Percentiles rank a stretch among this genome's conserved stretches.
These are phyloP conservation scores for Nicator chloris DNA, from an alignment of 2,113 vertebrate genomes.

Conservation along the genomic window DNA sequence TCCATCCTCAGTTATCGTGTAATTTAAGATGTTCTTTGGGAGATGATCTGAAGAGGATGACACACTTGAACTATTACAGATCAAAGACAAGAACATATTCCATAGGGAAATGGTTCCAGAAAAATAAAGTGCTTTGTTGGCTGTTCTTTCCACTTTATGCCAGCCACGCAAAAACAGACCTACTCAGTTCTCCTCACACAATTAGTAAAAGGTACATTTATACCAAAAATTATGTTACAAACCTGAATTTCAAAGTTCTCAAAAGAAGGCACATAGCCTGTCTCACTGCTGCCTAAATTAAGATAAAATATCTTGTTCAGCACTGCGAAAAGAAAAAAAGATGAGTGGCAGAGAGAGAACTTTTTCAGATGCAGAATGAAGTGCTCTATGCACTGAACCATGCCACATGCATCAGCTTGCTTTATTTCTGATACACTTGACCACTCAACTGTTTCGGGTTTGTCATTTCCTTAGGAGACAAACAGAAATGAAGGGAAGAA, in stretches of 20 bases:
- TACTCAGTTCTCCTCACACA: background rate
- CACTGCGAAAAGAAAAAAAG: background rate
- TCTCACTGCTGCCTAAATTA: background rate
- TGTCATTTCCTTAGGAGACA: constrained; percentile 21
- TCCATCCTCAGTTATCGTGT: background rate
- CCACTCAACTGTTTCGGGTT: constrained; percentile 18
- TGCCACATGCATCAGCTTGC: background rate
- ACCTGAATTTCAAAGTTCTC: background rate
- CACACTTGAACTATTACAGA: background rate
- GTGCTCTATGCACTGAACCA: background rate
- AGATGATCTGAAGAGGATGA: background rate
- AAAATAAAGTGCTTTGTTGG: background rate
- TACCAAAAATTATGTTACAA: background rate
- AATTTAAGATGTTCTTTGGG: background rate
- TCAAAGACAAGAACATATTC: background rate
- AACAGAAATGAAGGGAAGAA: background rate
- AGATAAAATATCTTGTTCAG: background rate
- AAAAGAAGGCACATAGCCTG: background rate
- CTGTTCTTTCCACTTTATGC: background rate
- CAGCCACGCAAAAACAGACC: background rate
- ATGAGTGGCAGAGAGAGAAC: background rate
- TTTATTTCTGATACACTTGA: constrained; percentile 30
- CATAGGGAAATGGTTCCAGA: background rate
- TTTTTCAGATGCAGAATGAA: background rate
- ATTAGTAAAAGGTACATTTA: background rate